Percentiles rank a stretch among this genome's conserved stretches.
Evolutionary conservation across 2,888 invertebrate species (phyloP).

Genomic region (Ypsolopha sequella): DNA sequence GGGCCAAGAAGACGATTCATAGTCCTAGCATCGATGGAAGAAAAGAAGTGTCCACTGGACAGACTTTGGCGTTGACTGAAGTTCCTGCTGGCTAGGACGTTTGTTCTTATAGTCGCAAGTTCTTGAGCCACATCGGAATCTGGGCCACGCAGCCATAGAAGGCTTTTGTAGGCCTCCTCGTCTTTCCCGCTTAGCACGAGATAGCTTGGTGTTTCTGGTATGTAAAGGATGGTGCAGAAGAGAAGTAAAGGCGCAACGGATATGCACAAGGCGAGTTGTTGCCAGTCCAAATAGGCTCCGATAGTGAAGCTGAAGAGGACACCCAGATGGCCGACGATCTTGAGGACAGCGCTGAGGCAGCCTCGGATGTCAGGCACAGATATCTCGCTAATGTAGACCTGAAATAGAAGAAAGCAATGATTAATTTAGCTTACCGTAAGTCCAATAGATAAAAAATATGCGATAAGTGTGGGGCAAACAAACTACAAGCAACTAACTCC

Average conservation of each 20-base stretch:
- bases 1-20: conserved; percentile 74
- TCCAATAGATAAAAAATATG: background rate
- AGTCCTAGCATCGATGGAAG: conserved; percentile 51
- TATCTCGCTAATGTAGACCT: conserved; percentile 93
- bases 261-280: conserved; percentile 84
- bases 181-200: conserved; percentile 82
- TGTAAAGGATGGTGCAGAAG: conserved; percentile 80
- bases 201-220: conserved; percentile 92
- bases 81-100: conserved; percentile 71
- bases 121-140: conserved; percentile 83
- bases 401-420: conserved; percentile 15
- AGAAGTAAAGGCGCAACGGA: conserved; percentile 83
- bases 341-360: conserved; percentile 86
- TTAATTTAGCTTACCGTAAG: background rate
- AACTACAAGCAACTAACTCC: background rate
- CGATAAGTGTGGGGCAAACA: background rate
- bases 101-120: conserved; percentile 77
- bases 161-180: conserved; percentile 72
- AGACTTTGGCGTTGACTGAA: conserved; percentile 60
- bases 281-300: conserved; percentile 88
- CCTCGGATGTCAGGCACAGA: conserved; percentile 89
- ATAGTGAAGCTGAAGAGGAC: conserved; percentile 86
- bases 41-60: conserved; percentile 50
- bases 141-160: conserved; percentile 87
- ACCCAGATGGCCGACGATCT: conserved; percentile 88